A percentile compares a stretch with the other conserved stretches of the same genome.
Conservation (phyloP, 2,113 vertebrate genomes). For the Bos indicus region DNA sequence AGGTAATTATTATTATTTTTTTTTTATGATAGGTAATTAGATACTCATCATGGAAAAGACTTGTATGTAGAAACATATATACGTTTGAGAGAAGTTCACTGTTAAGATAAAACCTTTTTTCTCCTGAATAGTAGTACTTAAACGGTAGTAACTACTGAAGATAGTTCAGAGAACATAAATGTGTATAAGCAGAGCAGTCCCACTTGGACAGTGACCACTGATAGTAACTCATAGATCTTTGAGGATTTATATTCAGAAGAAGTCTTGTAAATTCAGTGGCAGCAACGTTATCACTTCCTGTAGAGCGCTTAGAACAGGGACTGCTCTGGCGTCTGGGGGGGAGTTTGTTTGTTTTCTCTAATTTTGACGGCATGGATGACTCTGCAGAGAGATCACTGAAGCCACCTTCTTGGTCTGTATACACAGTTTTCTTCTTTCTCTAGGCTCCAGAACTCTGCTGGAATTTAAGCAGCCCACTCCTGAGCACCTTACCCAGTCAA, state of each 20-base stretch:
- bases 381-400: background rate
- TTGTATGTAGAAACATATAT: rapidly evolving
- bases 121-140: background rate
- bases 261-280: background rate
- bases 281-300: background rate
- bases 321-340: background rate
- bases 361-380: background rate
- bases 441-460: background rate
- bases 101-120: background rate
- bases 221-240: background rate
- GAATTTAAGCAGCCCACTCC: background rate
- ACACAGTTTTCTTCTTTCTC: background rate
- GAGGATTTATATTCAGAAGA: background rate
- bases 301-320: background rate
- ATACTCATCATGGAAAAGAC: background rate
- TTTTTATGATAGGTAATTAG: background rate
- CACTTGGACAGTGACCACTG: background rate
- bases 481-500: background rate
- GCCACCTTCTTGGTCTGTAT: background rate
- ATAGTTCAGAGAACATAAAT: background rate
- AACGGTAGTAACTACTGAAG: background rate
- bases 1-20: background rate
- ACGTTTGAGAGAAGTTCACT: background rate
- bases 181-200: background rate
- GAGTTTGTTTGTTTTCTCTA: background rate